Conservation (phyloP, 2,797 vertebrate species). For the Enteromius argenteus region DNA sequence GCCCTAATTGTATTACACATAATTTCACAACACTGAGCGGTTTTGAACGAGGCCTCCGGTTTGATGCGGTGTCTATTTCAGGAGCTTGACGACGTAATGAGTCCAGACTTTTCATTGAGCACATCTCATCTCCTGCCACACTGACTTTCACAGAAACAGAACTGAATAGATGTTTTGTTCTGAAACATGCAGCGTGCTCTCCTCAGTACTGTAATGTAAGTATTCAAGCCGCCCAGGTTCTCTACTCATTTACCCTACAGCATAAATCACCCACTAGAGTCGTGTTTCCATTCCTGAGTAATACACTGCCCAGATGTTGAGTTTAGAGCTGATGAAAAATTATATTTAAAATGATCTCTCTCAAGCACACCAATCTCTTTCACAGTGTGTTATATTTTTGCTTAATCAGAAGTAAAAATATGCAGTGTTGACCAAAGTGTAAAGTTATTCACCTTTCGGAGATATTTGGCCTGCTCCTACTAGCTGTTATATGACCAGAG, state of each 20-base stretch:
- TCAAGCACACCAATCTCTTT: neutral
- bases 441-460: neutral
- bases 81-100: neutral
- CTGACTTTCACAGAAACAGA: conserved; percentile 3
- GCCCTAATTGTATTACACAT: neutral
- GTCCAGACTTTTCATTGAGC: conserved; percentile 15
- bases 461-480: neutral
- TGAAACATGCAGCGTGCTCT: neutral
- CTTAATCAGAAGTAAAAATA: neutral
- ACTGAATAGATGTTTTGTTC: conserved; percentile 47
- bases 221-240: conserved; percentile 6
- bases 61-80: conserved; percentile 25
- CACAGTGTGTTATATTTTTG: neutral
- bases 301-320: conserved; percentile 27
- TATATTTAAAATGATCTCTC: neutral
- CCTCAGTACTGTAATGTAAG: conserved; percentile 32
- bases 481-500: neutral
- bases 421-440: neutral
- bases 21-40: neutral
- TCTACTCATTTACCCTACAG: conserved; percentile 28
- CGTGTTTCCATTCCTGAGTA: conserved; percentile 29
- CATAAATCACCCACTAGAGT: conserved; percentile 34
- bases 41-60: neutral
- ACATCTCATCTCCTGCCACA: conserved; percentile 1
- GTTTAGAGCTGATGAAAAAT: conserved; percentile 1